These are phyloP conservation scores for Muscicapa adusta DNA, from an alignment of 2,113 vertebrate species.

Conservation along the genomic window DNA sequence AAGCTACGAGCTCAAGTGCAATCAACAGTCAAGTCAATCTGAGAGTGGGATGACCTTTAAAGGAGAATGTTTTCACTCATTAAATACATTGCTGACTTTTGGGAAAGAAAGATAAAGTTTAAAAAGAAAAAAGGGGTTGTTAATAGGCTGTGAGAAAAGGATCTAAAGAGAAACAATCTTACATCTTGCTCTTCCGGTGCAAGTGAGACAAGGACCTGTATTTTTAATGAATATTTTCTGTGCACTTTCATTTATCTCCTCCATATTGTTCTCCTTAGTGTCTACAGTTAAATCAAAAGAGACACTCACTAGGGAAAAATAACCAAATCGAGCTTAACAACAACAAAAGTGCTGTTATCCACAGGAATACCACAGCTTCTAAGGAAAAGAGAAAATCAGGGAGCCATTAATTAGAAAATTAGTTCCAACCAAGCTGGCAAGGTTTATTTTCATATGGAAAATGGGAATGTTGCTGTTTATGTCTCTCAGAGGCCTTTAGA, in stretches of 20 bases:
- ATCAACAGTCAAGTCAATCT: conserved; percentile 26
- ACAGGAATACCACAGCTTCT: not conserved
- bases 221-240: conserved; percentile 17
- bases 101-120: not conserved
- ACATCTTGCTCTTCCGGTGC: not conserved
- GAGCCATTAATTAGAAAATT: conserved; percentile 14
- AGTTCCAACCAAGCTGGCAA: not conserved
- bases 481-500: not conserved
- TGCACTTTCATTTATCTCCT: not conserved
- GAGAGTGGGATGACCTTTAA: conserved; percentile 15
- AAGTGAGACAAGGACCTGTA: not conserved
- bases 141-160: not conserved
- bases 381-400: not conserved
- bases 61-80: not conserved
- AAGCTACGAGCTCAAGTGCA: not conserved
- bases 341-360: not conserved
- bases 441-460: not conserved
- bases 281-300: conserved; percentile 5
- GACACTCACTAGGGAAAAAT: not conserved
- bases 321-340: not conserved
- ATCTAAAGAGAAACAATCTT: not conserved
- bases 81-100: not conserved
- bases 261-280: not conserved
- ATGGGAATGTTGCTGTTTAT: not conserved
- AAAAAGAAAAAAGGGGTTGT: not conserved